Evolutionary conservation across 2,888 invertebrate genomes (phyloP).

Genomic region (Callinectes sapidus): DNA sequence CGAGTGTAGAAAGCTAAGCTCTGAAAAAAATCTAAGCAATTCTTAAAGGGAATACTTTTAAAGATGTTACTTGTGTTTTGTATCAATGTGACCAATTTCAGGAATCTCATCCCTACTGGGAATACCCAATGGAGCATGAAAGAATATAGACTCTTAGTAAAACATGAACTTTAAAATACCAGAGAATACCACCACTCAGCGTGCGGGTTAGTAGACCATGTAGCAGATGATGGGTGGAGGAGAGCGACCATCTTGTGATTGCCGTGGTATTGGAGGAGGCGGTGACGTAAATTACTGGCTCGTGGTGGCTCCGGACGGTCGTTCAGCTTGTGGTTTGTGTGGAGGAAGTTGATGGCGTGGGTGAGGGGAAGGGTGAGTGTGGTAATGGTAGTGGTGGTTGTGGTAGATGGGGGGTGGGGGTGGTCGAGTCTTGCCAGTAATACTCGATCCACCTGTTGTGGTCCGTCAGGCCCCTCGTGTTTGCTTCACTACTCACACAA

Average conservation of each 20-base stretch:
- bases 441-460: conserved; percentile 41
- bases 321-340: not conserved
- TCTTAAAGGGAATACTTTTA: not conserved
- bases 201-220: not conserved
- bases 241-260: not conserved
- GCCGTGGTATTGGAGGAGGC: not conserved
- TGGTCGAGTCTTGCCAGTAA: conserved; percentile 3
- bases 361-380: not conserved
- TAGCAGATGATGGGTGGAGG: not conserved
- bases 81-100: too few relatives aligned
- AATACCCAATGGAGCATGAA: too few relatives aligned
- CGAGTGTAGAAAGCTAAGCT: not conserved
- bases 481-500: conserved; percentile 17
- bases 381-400: not conserved
- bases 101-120: too few relatives aligned
- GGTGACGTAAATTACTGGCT: not conserved
- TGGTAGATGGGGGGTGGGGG: not conserved
- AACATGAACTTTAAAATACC: not conserved
- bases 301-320: not conserved
- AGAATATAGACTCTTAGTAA: too few relatives aligned
- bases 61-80: too few relatives aligned
- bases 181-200: not conserved
- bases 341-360: not conserved
- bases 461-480: not conserved
- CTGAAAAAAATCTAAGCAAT: not conserved